phyloP scores from a whole-genome alignment of 2,888 invertebrate genomes.

The Euphydryas editha region DNA sequence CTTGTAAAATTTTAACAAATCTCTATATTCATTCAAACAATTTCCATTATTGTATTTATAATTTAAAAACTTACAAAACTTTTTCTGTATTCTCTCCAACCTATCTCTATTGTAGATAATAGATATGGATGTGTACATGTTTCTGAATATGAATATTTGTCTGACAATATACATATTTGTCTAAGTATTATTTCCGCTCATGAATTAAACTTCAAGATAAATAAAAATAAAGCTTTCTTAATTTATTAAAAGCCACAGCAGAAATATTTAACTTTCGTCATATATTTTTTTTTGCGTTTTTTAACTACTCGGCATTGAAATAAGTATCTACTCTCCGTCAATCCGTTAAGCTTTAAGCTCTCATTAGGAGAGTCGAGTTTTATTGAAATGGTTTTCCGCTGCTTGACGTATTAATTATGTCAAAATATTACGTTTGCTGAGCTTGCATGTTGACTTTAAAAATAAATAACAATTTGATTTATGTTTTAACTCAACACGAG shows the following conservation, averaged over 20 bases:
- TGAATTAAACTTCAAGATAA: too few relatives aligned
- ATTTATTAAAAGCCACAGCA: background rate
- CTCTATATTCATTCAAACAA: too few relatives aligned
- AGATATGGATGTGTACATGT: too few relatives aligned
- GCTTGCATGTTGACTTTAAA: background rate
- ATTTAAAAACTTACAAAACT: too few relatives aligned
- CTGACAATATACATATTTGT: too few relatives aligned
- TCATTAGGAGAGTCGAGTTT: constrained; percentile 10
- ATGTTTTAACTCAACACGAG: background rate
- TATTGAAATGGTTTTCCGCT: constrained; percentile 1
- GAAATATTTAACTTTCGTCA: background rate
- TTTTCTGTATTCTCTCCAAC: too few relatives aligned
- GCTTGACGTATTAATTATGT: constrained; percentile 5
- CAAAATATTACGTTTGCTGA: constrained; percentile 2
- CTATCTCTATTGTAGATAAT: too few relatives aligned
- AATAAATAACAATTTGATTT: background rate
- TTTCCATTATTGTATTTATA: too few relatives aligned
- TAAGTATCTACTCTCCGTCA: constrained; percentile 4
- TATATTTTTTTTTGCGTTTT: background rate
- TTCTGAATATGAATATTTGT: too few relatives aligned
- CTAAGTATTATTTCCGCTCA: too few relatives aligned
- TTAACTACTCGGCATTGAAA: constrained; percentile 4
- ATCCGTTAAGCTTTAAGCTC: constrained; percentile 10
- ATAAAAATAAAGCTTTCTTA: background rate
- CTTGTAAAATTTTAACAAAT: too few relatives aligned